Percentiles rank a stretch among this genome's conserved stretches.
phyloP scores from a whole-genome alignment of 2,888 invertebrate species.

The Gryllus longicercus region DNA sequence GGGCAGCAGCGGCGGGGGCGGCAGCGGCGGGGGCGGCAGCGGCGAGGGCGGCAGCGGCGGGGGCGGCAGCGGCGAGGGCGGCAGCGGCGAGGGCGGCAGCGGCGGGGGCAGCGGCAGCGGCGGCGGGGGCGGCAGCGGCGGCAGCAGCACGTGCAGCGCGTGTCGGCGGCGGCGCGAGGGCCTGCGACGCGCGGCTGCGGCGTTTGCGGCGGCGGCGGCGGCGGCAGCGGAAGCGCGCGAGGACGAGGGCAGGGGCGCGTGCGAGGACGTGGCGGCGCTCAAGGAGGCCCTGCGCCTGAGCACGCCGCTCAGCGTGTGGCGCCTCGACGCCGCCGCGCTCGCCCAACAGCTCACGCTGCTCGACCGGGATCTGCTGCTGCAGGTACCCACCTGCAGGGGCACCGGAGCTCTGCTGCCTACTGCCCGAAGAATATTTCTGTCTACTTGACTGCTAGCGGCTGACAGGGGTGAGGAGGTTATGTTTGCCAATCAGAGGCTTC shows the following conservation, averaged over 20 bases:
- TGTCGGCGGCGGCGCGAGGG: background rate
- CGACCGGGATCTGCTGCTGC: conserved; percentile 53
- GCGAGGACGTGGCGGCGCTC: background rate
- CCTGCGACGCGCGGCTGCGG: background rate
- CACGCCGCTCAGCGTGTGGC: conserved; percentile 50
- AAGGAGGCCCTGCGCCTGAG: background rate
- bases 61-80: no score
- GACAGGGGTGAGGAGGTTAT: no score
- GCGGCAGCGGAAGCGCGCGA: background rate
- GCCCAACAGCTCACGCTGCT: conserved; percentile 54
- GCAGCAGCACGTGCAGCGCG: background rate
- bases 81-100: background rate
- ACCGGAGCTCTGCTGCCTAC: background rate
- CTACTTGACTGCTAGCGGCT: background rate
- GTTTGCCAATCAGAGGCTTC: no score
- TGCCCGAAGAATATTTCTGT: background rate
- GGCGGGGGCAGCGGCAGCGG: background rate
- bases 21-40: no score
- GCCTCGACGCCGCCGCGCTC: conserved; percentile 53
- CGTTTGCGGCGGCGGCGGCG: background rate
- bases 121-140: background rate
- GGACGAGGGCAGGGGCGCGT: background rate
- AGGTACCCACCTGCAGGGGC: conserved; percentile 31
- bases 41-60: no score
- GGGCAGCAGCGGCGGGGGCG: no score